Base-by-base conservation (phyloP, 2,797 vertebrate species). In the Macrochelys suwanniensis region DNA sequence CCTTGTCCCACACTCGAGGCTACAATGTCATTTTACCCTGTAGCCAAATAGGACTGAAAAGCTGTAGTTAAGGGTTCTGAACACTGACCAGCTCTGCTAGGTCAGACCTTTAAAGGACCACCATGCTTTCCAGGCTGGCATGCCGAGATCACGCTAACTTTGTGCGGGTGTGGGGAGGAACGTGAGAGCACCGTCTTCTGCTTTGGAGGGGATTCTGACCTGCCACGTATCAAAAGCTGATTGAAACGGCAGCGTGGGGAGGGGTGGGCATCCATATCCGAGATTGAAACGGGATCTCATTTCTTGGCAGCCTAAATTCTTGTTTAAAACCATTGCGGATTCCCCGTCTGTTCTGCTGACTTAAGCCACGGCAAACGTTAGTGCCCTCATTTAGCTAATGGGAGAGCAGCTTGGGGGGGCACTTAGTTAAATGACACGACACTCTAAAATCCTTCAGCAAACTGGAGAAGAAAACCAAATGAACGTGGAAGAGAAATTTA, bases 191-290 rank as follows among this genome's bases (percentile, higher is more conserved):
- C 17, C 9, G 33, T 68, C 10, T n/a, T 37, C 65, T 68, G 28
- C 59, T 61, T 33, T 16, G 59, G 59, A 33, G 59, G 15, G 59
- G 59, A 61, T 61, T 61, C 59, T 61, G 59, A 61, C 13, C 59
- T 33, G 19, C 12, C 65, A 23, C 17, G 5, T 74, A 33, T n/a
- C 59, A 80, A 85, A 19, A n/a, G 51, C 4, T 4, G 90, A 82
- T 94, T 89, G 90, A 95, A 92, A 71, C 78, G 21, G 57, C 78
- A 93, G 85, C 59, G 42, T 47, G 5, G 50, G 56, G 42, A 37
- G 89, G 82, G 89, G 71, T 95, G 84, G 92, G 84, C 80, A 54
- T 92, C 87, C 81, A 15, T 82, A n/a, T 71, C 11, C 2, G 88
- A 68, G 85, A 33, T 42, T 89, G 89, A 90, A 92, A 65, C 57